A percentile compares a stretch with the other conserved stretches of the same genome.
Conservation (phyloP, 2,113 vertebrate species). For the Bombycilla garrulus region DNA sequence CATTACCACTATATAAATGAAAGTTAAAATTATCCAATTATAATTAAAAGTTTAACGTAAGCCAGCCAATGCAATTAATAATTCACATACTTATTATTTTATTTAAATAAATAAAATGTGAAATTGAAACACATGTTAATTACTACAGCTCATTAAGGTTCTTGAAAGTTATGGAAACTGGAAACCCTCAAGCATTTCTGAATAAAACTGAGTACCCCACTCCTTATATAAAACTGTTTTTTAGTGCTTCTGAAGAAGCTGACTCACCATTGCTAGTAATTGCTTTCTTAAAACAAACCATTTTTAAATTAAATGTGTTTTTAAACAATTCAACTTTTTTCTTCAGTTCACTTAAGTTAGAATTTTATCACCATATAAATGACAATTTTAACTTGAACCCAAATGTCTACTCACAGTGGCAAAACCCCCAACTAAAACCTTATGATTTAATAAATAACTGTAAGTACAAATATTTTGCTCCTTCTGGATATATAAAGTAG, state of each 20-base stretch:
- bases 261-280: neutral
- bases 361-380: neutral
- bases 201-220: neutral
- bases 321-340: neutral
- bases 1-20: fast-evolving
- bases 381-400: neutral
- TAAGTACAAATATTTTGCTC: neutral
- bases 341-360: neutral
- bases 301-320: neutral
- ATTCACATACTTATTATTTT: neutral
- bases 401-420: neutral
- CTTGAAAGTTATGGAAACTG: neutral
- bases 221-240: neutral
- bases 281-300: neutral
- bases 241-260: neutral
- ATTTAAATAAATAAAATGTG: neutral
- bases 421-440: neutral
- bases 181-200: neutral
- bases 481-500: neutral
- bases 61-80: neutral
- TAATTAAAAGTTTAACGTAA: neutral
- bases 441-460: neutral
- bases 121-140: neutral
- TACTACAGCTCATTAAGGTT: neutral
- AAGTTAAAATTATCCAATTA: neutral